phyloP scores from a whole-genome alignment of 2,113 vertebrate genomes.

The Laticauda colubrina region DNA sequence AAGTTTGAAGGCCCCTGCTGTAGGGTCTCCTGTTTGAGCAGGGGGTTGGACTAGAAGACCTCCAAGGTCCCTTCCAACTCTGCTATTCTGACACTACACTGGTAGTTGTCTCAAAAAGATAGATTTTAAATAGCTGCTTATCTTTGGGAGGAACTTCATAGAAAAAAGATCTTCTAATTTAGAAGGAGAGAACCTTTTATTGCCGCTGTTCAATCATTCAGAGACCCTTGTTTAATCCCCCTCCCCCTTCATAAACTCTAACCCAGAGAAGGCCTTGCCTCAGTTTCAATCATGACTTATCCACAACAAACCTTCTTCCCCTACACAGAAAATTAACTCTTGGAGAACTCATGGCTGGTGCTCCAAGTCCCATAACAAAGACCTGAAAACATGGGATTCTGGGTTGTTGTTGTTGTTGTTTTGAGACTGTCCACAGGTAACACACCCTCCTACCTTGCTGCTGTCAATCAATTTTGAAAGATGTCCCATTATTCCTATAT shows the following conservation, averaged over 20 bases:
- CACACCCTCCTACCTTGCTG: slow-evolving; percentile 37
- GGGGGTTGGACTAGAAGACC: too few species aligned
- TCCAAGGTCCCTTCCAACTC: too few species aligned
- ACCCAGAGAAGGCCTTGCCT: not conserved
- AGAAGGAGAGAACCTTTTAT: not conserved
- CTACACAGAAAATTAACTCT: not conserved
- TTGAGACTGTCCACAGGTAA: slow-evolving; percentile 8
- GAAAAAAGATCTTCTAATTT: not conserved
- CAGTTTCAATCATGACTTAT: not conserved
- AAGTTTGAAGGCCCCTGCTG: too few species aligned
- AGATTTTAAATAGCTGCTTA: not conserved
- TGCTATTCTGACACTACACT: slow-evolving; percentile 44
- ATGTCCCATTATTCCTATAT: slow-evolving; percentile 42
- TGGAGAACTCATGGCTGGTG: not conserved
- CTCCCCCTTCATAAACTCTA: not conserved
- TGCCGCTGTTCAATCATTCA: not conserved
- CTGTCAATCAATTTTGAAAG: slow-evolving; percentile 55
- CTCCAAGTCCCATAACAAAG: not conserved
- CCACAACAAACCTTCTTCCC: not conserved
- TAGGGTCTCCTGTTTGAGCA: too few species aligned
- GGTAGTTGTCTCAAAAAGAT: slow-evolving; percentile 6
- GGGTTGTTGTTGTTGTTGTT: too few species aligned
- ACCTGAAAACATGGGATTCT: not conserved
- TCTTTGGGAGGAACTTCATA: not conserved
- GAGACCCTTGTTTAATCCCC: not conserved